Base-by-base conservation (phyloP, 2,113 vertebrate species). In the Ceyx cyanopectus region DNA sequence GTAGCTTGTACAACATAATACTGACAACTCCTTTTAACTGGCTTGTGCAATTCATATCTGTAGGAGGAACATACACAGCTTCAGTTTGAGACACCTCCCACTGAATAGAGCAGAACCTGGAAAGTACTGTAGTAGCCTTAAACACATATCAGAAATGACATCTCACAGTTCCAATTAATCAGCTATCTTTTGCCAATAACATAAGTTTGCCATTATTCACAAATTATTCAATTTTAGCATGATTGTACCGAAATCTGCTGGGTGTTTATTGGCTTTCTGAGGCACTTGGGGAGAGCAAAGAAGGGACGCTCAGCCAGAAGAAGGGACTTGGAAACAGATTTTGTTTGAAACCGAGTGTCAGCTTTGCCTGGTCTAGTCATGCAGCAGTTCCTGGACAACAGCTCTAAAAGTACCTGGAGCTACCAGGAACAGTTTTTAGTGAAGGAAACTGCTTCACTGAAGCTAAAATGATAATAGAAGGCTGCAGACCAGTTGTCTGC, bases 71-170 rank as follows among this genome's bases (percentile, higher is more conserved):
- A 63, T 27, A 48, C 10, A 66, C 12, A 75, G 24, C 43, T 80
- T 80, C 51, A 50, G 57, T 56, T 80, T 43, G 65, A 91, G 75
- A 56, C 89, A 78, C 95, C 96, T 95, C 96, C 96, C 94, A 94
- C 92, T 18, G 24, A 94, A 77, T 0, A 70, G 30, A 57, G 43
- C 6, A 62, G 22, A 85, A 41, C 9, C 77, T n/a, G 43, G 18
- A 85, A 77, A 87, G 50, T 46, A 29, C 24, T 48, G 21, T 45
- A 24, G 34, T 23, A 63, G 34, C 3, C 30, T 53, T 8, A 69
- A 30, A 29, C 48, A 46, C 15, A 3, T 48, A 50, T 57, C 54
- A 85, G 81, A 92, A 43, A 34, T 40, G 32, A 14, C 11, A 73
- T 53, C 29, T 82, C n/a, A 32, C 6, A 13, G 6, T 80, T 85